These are phyloP conservation scores for Amphimallon solstitiale DNA, from an alignment of 2,888 invertebrate genomes.

Conservation along the genomic window DNA sequence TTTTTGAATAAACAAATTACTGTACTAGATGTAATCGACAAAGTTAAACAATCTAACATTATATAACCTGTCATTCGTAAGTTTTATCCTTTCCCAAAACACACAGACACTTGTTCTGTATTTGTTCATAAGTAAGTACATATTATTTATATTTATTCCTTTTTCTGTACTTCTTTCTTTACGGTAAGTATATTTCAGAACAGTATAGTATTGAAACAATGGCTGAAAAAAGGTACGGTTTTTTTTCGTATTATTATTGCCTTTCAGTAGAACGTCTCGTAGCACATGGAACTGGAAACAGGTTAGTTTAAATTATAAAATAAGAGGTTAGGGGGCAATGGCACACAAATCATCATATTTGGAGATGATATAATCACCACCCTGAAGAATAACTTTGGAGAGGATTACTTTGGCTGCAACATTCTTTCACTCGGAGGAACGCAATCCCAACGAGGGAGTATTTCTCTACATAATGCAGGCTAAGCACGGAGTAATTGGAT, in stretches of 20 bases:
- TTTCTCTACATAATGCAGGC: too few species aligned
- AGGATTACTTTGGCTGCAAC: background rate
- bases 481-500: too few species aligned
- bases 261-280: slow-evolving; percentile 41
- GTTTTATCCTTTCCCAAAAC: slow-evolving; percentile 35
- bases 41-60: slow-evolving; percentile 2
- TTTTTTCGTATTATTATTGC: slow-evolving; percentile 32
- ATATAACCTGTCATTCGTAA: slow-evolving; percentile 24
- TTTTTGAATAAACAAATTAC: background rate
- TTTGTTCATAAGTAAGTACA: slow-evolving; percentile 34
- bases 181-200: slow-evolving; percentile 37
- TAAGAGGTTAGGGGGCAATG: slow-evolving; percentile 40
- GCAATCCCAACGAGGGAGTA: too few species aligned
- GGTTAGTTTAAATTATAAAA: slow-evolving; percentile 41
- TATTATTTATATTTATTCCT: slow-evolving; percentile 13
- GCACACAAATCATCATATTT: slow-evolving; percentile 31
- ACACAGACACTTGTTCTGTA: slow-evolving; percentile 32
- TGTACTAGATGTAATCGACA: background rate
- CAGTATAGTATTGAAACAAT: slow-evolving; percentile 39
- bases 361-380: background rate
- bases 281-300: slow-evolving; percentile 9
- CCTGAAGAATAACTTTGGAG: background rate
- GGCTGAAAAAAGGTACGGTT: slow-evolving; percentile 39
- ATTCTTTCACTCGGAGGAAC: too few species aligned
- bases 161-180: slow-evolving; percentile 7